Base-by-base conservation (phyloP, 2,113 vertebrate species). In the Planiliza haematocheilus region DNA sequence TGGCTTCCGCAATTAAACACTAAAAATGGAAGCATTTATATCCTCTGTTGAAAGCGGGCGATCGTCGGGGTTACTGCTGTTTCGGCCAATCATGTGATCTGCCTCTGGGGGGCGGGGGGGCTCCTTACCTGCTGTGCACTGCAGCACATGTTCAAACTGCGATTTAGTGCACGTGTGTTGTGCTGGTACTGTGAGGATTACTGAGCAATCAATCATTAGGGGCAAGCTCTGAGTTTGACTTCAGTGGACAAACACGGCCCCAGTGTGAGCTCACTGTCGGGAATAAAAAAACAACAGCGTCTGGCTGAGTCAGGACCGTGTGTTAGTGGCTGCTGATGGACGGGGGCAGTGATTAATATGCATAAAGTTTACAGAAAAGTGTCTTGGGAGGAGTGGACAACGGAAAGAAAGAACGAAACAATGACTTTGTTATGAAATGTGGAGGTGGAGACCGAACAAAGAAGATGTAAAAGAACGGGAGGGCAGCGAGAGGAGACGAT, bases 11-110 rank as follows among this genome's bases (percentile, higher is more conserved):
- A 90, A 90, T 92, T 91, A 91, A 91, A 88, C 90, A 85, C 83
- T 86, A 86, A 92, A 92, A 92, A 90, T 91, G 90, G 93, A 93
- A 92, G 90, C 79, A 68, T 86, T 92, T 91, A 86, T 60, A 66
- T 89, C 74, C 84, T 62, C 70, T 72, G 59, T 73, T 88, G 78
- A 84, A 78, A 74, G 63, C 42, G 52, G 71, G 34, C 70, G 87
- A 86, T 74, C 39, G 59, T 55, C 39, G 63, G 58, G 61, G 62
- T 59, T 70, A 57, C 53, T 57, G 59, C 52, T 52, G 76, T 48
- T 55, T 77, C 10, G 39, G 24, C 57, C 59, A 69, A 56, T 70
- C 69, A 58, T 18, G 60, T 76, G 65, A 72, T 61, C 46, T 7
- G n/a, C 71, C 75, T 74, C 58, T n/a, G 39, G 52, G 77, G 66